Base-by-base conservation (phyloP, 2,797 vertebrate genomes). In the Lates japonicus region DNA sequence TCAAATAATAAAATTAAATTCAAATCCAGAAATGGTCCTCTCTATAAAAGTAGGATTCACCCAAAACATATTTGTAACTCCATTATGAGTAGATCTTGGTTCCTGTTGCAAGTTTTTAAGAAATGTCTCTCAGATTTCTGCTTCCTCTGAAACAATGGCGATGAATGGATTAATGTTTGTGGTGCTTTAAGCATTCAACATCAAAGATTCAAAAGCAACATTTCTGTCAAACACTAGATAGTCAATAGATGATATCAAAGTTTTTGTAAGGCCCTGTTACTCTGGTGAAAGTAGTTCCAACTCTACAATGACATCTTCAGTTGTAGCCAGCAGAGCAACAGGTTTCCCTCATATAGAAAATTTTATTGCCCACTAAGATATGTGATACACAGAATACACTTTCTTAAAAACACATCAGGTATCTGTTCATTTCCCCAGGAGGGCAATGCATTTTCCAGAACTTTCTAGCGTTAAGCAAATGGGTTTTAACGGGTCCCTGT, bases 401-500 rank as follows among this genome's bases (percentile, higher is more conserved):
- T 70, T 58, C 19, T 65, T 49, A 58, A 65, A 65, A 69, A 71
- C 67, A 73, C 59, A 29, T 25, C 5, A 17, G 19, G 63, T 20
- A 77, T 52, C 33, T n/a, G 58, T 65, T 84, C 13, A 82, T 55
- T 60, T 49, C 16, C n/a, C 29, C 75, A 25, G 42, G 0, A 59
- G 80, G 83, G 71, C 46, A 54, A 61, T 77, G 58, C 60, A 20
- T 55, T 76, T 77, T 49, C 83, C 73, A 75, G 17, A 73, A 33
- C n/a, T n/a, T n/a, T n/a, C n/a, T n/a, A n/a, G n/a, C 60, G 79
- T 44, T 59, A 42, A 85, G 62, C 55, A 61, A 81, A 86, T 83
- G 73, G 64, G 72, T 51, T 74, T 87, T 88, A 89, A 91, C 83
- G 78, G 62, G 52, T 91, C 61, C 63, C 59, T 63, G 70, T 84